Percentiles rank a stretch among this genome's conserved stretches.
Evolutionary conservation across 1,140 invertebrate genomes (phyloP).

Genomic region (Ceratosolen fusciceps): DNA sequence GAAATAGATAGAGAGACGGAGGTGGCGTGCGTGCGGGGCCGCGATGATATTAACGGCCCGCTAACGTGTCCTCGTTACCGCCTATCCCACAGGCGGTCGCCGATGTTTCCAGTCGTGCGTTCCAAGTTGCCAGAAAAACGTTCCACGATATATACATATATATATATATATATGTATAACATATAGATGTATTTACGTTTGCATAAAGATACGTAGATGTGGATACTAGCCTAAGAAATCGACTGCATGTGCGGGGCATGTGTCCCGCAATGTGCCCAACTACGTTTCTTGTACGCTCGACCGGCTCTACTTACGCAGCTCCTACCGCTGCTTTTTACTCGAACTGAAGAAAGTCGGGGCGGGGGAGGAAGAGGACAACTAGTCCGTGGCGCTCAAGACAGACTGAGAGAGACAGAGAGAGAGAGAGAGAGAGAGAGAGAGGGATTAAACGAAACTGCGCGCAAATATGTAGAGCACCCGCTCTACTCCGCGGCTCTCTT

Average conservation of each 20-base stretch:
- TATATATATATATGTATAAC: too few species aligned
- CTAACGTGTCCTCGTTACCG: not conserved
- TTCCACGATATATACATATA: slow-evolving; percentile 13
- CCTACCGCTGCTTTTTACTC: not conserved
- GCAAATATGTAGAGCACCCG: slow-evolving; percentile 38
- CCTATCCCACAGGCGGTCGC: not conserved
- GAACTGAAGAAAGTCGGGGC: slow-evolving; percentile 5
- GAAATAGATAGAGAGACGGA: not conserved
- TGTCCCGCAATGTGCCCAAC: slow-evolving; percentile 41
- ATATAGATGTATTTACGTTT: too few species aligned
- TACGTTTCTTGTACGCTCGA: slow-evolving; percentile 34
- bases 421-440: not conserved
- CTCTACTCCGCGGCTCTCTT: not conserved
- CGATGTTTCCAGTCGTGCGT: too few species aligned
- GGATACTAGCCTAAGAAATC: slow-evolving; percentile 44
- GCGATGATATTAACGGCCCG: too few species aligned
- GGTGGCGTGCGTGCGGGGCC: not conserved
- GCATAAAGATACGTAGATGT: too few species aligned
- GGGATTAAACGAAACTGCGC: slow-evolving; percentile 32
- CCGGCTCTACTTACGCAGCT: slow-evolving; percentile 30
- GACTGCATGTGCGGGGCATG: slow-evolving; percentile 43
- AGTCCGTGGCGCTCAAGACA: not conserved
- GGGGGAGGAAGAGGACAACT: not conserved
- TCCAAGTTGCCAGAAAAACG: slow-evolving; percentile 12
- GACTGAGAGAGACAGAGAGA: not conserved